Evolutionary conservation across 2,797 vertebrate species (phyloP).

Genomic region (Peromyscus attwateri): DNA sequence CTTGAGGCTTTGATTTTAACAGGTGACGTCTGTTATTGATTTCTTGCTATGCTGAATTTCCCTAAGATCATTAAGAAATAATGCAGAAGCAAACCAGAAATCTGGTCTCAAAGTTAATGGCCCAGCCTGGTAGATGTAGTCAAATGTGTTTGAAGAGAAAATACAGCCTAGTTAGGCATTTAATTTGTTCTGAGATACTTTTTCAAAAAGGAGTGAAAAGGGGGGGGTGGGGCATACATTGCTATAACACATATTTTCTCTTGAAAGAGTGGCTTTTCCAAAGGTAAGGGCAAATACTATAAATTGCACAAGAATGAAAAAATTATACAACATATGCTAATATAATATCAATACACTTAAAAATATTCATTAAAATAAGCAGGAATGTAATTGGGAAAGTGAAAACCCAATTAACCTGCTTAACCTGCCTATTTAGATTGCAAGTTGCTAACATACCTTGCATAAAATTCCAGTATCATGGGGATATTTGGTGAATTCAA

Average conservation of each 20-base stretch:
- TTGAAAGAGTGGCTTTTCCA: conserved; percentile 48
- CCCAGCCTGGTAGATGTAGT: neutral
- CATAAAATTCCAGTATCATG: conserved; percentile 70
- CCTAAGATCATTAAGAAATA: conserved; percentile 62
- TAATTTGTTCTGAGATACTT: conserved; percentile 71
- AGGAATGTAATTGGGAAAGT: conserved; percentile 76
- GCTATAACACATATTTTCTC: conserved; percentile 52
- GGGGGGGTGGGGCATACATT: neutral
- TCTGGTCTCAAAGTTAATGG: conserved; percentile 73
- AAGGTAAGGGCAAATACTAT: conserved; percentile 58
- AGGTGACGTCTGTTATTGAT: neutral
- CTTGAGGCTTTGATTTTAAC: conserved; percentile 55
- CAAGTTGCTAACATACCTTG: conserved; percentile 69
- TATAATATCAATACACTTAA: conserved; percentile 79
- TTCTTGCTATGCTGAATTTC: conserved; percentile 78
- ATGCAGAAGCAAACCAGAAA: conserved; percentile 70
- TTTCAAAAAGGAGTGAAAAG: neutral
- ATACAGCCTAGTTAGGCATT: conserved; percentile 41
- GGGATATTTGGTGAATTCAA: conserved; percentile 62
- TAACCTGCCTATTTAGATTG: conserved; percentile 81
- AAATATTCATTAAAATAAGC: conserved; percentile 80
- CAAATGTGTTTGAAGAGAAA: conserved; percentile 67
- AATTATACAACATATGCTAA: conserved; percentile 77
- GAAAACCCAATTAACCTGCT: conserved; percentile 81
- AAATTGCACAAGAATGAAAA: conserved; percentile 68